Base-by-base conservation (phyloP, 2,113 vertebrate species). In the Otolemur garnettii region DNA sequence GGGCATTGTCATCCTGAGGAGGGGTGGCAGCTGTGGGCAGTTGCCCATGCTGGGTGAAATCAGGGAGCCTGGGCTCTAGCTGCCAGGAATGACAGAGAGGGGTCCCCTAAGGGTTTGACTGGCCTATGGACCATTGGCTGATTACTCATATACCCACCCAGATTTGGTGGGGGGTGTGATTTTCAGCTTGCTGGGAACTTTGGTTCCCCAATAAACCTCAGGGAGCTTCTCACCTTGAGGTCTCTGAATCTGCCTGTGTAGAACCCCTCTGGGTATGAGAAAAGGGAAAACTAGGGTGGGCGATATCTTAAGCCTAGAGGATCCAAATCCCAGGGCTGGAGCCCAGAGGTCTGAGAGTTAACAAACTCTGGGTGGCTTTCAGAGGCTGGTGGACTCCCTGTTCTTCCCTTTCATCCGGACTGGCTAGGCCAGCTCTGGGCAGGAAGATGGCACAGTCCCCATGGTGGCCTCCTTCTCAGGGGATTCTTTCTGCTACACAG, bases 1-100 rank as follows among this genome's bases (percentile, higher is more conserved):
- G 38, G 50, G 59, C 26, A 50, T 2, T 10, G 30, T 13, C 50
- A 12, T 18, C 24, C 6, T 13, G 30, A 10, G 24, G 24, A 26
- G 30, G 21, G 26, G 2, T 3, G 35, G 59, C 35, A 45, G 55
- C 35, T 19, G 4, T 3, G 38, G 50, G 28, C 50, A 60, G 18
- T 14, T 9, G 38, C 53, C 22, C 5, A 0, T 15, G 22, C 9
- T 6, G 60, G 60, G 18, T 35, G 2, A 14, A 1, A 4, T n/a
- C 17, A 4, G 24, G 17, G 77, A 38, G 7, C 4, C 91, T 45
- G 12, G 64, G 30, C 59, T 71, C 4, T 1, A 0, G 24, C 38
- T 24, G 2, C 18, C 11, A 11, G 42, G 13, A 0, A 18, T 30
- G 38, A 21, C 1, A 1, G 81, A 35, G 30, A 12, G 55, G 28